A percentile compares a stretch with the other conserved stretches of the same genome.
phyloP scores from a whole-genome alignment of 2,797 vertebrate genomes.

The Clarias platycephalus region DNA sequence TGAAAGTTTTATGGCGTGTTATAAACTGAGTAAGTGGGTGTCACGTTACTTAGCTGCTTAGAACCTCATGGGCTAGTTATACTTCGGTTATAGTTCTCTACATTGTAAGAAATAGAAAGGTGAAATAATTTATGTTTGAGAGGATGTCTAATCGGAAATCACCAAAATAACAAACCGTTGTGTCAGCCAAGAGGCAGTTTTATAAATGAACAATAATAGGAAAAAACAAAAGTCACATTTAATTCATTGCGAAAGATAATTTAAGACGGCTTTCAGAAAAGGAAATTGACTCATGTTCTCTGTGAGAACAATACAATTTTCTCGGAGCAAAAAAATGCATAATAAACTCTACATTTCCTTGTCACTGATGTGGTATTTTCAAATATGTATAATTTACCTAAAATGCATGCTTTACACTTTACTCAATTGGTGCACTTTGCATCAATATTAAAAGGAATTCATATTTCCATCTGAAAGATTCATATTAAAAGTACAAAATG shows the following conservation, averaged over 20 bases:
- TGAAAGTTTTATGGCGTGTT: constrained; percentile 15
- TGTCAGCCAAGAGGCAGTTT: constrained; percentile 73
- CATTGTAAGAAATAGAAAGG: constrained; percentile 19
- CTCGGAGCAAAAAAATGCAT: constrained; percentile 50
- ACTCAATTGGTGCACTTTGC: neutral
- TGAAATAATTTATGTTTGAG: constrained; percentile 74
- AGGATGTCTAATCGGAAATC: constrained; percentile 76
- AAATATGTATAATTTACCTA: neutral
- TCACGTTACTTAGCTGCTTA: neutral
- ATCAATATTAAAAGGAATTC: neutral
- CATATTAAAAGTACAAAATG: neutral
- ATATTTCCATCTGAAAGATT: neutral
- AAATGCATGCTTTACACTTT: neutral
- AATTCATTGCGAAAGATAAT: constrained; percentile 63
- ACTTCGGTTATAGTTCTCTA: no score
- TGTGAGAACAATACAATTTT: constrained; percentile 57
- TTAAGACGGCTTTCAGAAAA: constrained; percentile 57
- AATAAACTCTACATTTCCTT: neutral
- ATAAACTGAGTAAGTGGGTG: constrained; percentile 44
- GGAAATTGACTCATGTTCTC: constrained; percentile 62
- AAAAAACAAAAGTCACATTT: constrained; percentile 73
- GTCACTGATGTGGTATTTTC: neutral
- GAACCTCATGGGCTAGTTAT: neutral
- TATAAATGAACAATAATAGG: constrained; percentile 79
- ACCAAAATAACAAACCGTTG: constrained; percentile 66